A percentile compares a stretch with the other conserved stretches of the same genome.
Evolutionary conservation across 2,113 vertebrate genomes (phyloP).

Genomic region (Boulengeromyrus knoepffleri): DNA sequence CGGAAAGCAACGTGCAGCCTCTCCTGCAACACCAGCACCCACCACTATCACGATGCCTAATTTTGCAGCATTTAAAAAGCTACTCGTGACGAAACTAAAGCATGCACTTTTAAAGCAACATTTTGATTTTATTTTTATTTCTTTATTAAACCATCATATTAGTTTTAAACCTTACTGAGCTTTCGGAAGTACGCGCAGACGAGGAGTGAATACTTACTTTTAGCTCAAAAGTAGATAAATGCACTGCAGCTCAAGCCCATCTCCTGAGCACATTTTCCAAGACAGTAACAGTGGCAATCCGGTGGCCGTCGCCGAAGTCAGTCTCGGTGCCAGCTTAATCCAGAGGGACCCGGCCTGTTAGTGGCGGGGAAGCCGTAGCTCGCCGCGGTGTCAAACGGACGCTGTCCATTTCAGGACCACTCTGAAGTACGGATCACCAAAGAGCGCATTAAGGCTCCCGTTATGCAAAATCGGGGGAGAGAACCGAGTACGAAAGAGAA

Average conservation of each 20-base stretch:
- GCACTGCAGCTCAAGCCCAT: background rate
- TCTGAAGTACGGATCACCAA: background rate
- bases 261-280: background rate
- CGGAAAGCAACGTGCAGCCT: background rate
- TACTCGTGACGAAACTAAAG: background rate
- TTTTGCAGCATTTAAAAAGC: background rate
- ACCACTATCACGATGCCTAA: background rate
- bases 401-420: conserved; percentile 48
- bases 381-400: conserved; percentile 9
- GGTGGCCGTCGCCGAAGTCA: background rate
- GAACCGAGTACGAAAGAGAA: background rate
- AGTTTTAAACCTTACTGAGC: background rate
- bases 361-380: background rate
- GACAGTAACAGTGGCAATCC: background rate
- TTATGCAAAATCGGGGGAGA: background rate
- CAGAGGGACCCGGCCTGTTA: background rate
- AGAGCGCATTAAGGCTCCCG: background rate
- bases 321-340: background rate
- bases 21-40: background rate
- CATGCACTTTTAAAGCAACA: background rate
- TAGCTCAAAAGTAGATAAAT: background rate
- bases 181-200: background rate
- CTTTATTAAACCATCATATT: background rate
- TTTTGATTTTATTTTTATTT: background rate
- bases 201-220: background rate